Evolutionary conservation across 2,797 vertebrate species (phyloP).

Genomic region (Pseudocheirus occidentalis): DNA sequence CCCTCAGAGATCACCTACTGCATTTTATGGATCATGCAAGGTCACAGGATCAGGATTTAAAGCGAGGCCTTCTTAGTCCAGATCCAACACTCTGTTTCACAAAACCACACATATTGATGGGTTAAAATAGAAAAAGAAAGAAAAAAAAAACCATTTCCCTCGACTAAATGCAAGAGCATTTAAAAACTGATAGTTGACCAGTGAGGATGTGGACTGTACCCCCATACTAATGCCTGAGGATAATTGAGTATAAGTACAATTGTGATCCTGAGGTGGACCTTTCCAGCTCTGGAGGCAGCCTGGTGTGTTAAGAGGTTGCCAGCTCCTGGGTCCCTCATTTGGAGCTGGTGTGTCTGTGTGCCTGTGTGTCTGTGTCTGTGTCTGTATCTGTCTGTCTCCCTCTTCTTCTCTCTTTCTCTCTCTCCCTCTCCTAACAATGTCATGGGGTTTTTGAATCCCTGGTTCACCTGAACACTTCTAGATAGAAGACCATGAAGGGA

Average conservation of each 20-base stretch:
- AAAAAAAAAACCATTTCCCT: not conserved
- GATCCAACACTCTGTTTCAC: not conserved
- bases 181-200: too few species aligned
- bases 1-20: not conserved
- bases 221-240: too few species aligned
- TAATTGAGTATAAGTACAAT: not conserved
- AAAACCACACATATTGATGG: not conserved
- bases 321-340: not conserved
- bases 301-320: not conserved
- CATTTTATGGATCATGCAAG: not conserved
- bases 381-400: too few species aligned
- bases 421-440: constrained; percentile 30
- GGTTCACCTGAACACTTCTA: not conserved
- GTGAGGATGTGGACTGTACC: too few species aligned
- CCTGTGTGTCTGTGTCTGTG: too few species aligned
- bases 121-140: not conserved
- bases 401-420: not conserved
- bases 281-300: not conserved
- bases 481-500: not conserved
- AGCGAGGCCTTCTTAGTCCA: not conserved
- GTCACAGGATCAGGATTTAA: too few species aligned
- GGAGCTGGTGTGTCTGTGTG: not conserved
- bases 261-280: not conserved
- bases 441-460: not conserved
- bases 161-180: not conserved